phyloP scores from a whole-genome alignment of 2,113 vertebrate species.

The Morone saxatilis region DNA sequence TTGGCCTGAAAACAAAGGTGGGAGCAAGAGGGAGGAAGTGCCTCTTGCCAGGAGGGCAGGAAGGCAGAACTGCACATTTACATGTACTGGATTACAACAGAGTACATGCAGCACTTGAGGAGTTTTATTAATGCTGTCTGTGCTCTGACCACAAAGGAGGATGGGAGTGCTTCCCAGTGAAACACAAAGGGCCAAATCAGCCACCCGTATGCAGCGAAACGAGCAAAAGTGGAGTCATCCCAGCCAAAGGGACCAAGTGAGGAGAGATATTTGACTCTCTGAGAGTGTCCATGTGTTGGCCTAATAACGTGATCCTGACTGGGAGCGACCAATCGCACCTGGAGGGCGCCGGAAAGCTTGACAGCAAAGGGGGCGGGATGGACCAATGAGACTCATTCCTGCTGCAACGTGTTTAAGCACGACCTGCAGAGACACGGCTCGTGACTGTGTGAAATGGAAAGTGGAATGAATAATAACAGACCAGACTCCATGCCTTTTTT shows the following conservation, averaged over 20 bases:
- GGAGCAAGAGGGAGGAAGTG: not conserved
- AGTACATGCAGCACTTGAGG: constrained; percentile 7
- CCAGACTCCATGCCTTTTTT: not conserved
- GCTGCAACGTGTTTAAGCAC: constrained; percentile 56
- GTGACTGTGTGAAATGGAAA: constrained; percentile 60
- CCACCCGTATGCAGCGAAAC: not conserved
- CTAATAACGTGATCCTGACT: constrained; percentile 13
- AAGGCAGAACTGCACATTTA: constrained; percentile 21
- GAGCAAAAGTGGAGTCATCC: not conserved
- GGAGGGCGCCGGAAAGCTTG: not conserved
- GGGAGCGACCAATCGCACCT: constrained; percentile 24
- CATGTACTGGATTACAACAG: constrained; percentile 38
- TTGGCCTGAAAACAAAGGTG: constrained; percentile 5
- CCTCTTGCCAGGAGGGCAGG: not conserved
- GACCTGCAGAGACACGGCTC: constrained; percentile 25
- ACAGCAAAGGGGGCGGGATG: not conserved
- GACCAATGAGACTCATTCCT: constrained; percentile 34
- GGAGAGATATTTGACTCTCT: constrained; percentile 26
- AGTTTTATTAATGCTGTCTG: not conserved
- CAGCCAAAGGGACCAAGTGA: constrained; percentile 4
- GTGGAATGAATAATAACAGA: constrained; percentile 71
- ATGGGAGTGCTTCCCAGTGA: constrained; percentile 4
- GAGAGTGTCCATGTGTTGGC: not conserved
- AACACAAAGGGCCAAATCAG: not conserved
- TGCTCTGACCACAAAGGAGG: constrained; percentile 8